A percentile compares a stretch with the other conserved stretches of the same genome.
These are phyloP conservation scores for Hormiphora californensis DNA, from an alignment of 37 sponge, comb jelly and placozoan genomes.

Conservation along the genomic window DNA sequence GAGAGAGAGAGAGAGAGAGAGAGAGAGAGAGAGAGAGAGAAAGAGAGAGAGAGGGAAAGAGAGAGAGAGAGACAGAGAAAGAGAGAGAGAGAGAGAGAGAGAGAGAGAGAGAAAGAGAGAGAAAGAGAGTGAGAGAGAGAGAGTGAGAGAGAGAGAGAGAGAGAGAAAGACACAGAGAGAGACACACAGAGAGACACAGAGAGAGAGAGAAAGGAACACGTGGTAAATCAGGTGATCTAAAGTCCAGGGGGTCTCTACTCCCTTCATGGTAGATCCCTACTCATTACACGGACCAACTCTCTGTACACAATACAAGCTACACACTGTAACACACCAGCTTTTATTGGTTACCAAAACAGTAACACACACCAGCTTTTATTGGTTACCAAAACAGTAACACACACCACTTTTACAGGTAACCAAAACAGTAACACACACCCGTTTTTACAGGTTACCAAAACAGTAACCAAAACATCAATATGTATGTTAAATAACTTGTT, in stretches of 20 bases:
- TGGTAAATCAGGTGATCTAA: too few species aligned
- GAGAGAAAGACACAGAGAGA: too few species aligned
- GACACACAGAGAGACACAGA: too few species aligned
- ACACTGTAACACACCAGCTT: background rate
- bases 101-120: too few species aligned
- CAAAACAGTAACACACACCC: background rate
- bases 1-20: background rate
- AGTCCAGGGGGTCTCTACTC: too few species aligned
- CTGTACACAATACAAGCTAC: too few species aligned
- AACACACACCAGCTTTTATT: background rate
- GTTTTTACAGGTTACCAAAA: background rate
- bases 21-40: background rate
- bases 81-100: background rate
- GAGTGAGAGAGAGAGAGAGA: too few species aligned
- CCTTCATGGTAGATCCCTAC: too few species aligned
- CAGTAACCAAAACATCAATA: background rate
- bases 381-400: background rate
- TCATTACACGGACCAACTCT: too few species aligned
- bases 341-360: background rate
- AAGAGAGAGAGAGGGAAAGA: background rate
- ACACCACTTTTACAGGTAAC: background rate
- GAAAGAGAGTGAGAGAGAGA: too few species aligned
- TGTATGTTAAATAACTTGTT: too few species aligned
- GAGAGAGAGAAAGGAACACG: too few species aligned
- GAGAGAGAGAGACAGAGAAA: background rate